Evolutionary conservation across 2,888 invertebrate genomes (phyloP), one percentile per base, ranked within the genome.

Genomic region (Polyommatus iphigenia): DNA sequence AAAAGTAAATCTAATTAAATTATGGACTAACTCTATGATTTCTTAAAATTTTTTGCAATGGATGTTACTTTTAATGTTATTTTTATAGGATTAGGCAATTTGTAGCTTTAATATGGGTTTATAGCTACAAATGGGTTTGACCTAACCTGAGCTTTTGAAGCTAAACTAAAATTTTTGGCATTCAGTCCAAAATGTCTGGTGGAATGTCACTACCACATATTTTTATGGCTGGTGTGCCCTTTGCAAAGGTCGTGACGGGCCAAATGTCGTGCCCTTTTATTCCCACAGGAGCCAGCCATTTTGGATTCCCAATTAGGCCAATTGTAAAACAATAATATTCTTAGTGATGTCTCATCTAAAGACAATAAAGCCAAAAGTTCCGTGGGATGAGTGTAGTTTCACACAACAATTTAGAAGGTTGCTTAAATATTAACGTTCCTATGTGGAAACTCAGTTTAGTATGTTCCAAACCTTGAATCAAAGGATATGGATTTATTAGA

Each of bases 261-360:
- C 88, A 90, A 92, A 92, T 91, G 91, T 87, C 92, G 85, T 81
- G 89, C 84, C 91, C 92, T 92, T 92, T 91, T 80, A 20, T 82
- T 84, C 85, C 86, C 76, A 36, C 77, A 4, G 29, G 78, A 76
- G 59, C 46, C 62, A 73, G 59, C 54, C 72, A 72, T 77, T 57
- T 77, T 73, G 54, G 71, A 71, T 77, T 29, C 20, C 67, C 24
- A 77, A 71, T 77, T 77, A 46, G 75, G 29, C 18, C 75, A 75
- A 75, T 75, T 75, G 50, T 18, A 54, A 54, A 29, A 54, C 46
- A 73, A 73, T 73, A 73, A 20, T 29, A 18, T 76, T 20, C 57
- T n/a, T 54, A 29, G 54, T 67, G 32, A 15, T 67, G 67, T 15
- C 67, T 29, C 29, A 32, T 67, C 67, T 67, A 15, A 67, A 29